Evolutionary conservation across 2,888 invertebrate genomes (phyloP).

Genomic region (Hypena proboscidalis): DNA sequence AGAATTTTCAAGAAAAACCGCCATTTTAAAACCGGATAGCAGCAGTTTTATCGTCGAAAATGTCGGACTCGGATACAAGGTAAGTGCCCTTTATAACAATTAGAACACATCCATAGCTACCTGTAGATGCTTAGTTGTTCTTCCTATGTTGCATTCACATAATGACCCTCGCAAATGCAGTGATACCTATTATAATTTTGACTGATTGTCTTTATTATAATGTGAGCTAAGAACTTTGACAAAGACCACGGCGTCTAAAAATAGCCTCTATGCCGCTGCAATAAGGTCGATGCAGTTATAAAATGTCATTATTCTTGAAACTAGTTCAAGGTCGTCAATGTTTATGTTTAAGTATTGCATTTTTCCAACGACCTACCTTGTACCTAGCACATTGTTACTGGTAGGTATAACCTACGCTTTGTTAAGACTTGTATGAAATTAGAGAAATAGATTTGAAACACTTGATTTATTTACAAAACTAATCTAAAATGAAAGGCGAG

Average conservation of each 20-base stretch:
- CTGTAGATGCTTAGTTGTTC: no score
- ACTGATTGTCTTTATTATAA: not conserved
- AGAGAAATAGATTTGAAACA: no score
- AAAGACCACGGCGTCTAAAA: slow-evolving; percentile 18
- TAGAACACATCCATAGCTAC: no score
- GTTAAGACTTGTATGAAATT: no score
- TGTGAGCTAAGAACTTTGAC: not conserved
- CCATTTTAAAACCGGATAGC: slow-evolving; percentile 44
- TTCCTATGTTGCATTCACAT: no score
- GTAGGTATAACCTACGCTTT: no score
- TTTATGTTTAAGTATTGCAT: no score
- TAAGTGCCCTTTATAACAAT: slow-evolving; percentile 14
- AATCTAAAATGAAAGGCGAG: no score
- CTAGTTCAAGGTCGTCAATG: slow-evolving; percentile 36
- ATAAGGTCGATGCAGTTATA: slow-evolving; percentile 19
- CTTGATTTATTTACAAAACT: no score
- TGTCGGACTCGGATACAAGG: slow-evolving; percentile 46
- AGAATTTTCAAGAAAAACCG: slow-evolving; percentile 36
- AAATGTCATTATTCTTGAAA: slow-evolving; percentile 26
- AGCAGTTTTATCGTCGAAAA: slow-evolving; percentile 28
- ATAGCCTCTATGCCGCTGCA: slow-evolving; percentile 11
- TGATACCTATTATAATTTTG: not conserved
- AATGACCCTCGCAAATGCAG: no score
- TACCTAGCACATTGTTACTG: no score
- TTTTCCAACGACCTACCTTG: no score